A percentile compares a stretch with the other conserved stretches of the same genome.
phyloP scores from a whole-genome alignment of 2,797 vertebrate genomes.

The Echeneis naucrates region DNA sequence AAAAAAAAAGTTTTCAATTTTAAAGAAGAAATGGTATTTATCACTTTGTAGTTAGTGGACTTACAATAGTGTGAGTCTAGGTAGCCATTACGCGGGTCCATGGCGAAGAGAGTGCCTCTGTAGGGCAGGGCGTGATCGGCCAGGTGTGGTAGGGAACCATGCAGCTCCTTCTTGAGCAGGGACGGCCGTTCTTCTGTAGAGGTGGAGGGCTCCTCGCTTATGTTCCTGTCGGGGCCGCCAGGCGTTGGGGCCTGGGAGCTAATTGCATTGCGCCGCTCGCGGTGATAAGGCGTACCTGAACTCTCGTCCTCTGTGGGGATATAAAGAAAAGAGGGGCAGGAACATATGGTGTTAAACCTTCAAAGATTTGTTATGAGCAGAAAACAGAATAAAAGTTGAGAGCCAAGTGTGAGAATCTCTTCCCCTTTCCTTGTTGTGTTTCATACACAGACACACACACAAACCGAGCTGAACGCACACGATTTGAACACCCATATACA shows the following conservation, averaged over 20 bases:
- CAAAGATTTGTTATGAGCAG: conserved; percentile 6
- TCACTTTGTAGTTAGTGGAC: conserved; percentile 14
- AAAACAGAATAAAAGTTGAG: conserved; percentile 3
- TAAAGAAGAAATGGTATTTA: neutral
- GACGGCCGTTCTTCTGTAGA: conserved; percentile 95
- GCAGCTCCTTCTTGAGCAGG: conserved; percentile 97
- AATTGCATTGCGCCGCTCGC: conserved; percentile 95
- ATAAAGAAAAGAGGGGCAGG: conserved; percentile 19
- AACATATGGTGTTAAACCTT: conserved; percentile 26
- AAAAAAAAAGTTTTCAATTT: conserved; percentile 4
- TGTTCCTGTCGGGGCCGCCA: conserved; percentile 85
- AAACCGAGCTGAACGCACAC: conserved; percentile 3
- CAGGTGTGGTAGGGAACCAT: conserved; percentile 92
- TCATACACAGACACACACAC: conserved; percentile 4
- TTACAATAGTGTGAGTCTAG: conserved; percentile 95
- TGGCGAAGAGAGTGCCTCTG: conserved; percentile 92
- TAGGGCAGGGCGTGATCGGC: conserved; percentile 93
- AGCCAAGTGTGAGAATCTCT: conserved; percentile 10
- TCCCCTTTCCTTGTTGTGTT: neutral
- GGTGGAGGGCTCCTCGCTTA: conserved; percentile 95
- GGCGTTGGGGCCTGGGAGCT: conserved; percentile 88
- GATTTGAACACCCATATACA: conserved; percentile 10
- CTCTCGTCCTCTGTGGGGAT: conserved; percentile 91
- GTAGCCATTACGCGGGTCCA: conserved; percentile 96
- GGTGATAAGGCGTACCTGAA: conserved; percentile 92